phyloP scores from a whole-genome alignment of 2,797 vertebrate genomes.

The Rhadinocentrus ornatus region DNA sequence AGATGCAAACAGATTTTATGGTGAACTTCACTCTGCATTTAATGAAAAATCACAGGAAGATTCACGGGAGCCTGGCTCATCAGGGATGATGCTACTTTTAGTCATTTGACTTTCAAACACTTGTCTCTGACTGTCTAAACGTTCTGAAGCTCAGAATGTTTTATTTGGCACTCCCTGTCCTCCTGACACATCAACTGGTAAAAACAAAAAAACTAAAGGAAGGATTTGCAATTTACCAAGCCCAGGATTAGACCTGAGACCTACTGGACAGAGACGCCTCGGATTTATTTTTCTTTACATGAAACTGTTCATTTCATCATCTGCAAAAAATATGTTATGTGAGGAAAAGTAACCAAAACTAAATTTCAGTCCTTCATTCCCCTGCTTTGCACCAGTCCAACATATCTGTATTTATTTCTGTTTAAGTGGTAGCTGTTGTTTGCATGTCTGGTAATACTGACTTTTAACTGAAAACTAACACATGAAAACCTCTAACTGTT shows the following conservation, averaged over 20 bases:
- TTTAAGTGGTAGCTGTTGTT: conserved; percentile 31
- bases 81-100: neutral
- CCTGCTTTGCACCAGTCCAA: conserved; percentile 9
- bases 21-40: neutral
- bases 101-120: too few species aligned
- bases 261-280: neutral
- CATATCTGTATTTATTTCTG: conserved; percentile 50
- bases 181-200: neutral
- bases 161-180: neutral
- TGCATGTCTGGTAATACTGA: conserved; percentile 50
- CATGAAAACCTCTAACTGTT: conserved; percentile 11
- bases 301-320: neutral
- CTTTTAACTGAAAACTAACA: neutral
- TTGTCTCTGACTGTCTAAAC: conserved; percentile 10
- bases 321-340: neutral
- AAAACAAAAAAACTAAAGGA: neutral
- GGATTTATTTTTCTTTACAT: neutral
- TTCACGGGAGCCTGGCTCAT: neutral
- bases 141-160: neutral
- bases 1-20: conserved; percentile 17
- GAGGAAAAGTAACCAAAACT: neutral
- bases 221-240: conserved; percentile 23
- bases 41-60: neutral
- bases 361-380: conserved; percentile 31
- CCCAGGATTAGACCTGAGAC: neutral